Conservation (phyloP, 2,113 vertebrate genomes). For the Saccopteryx bilineata region DNA sequence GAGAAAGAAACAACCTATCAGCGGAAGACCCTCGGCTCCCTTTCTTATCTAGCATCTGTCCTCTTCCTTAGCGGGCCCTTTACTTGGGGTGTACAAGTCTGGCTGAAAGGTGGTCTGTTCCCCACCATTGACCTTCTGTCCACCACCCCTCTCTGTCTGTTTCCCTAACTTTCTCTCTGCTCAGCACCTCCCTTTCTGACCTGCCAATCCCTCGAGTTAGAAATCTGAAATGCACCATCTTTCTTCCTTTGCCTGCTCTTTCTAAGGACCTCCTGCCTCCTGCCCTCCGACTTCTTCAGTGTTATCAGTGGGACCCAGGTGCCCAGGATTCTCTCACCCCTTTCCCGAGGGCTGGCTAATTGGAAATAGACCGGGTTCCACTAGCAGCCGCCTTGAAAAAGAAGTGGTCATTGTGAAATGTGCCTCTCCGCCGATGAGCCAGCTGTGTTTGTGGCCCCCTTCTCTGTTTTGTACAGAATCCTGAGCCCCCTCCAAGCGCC, state of each 20-base stretch:
- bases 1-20: not conserved
- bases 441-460: conserved; percentile 53
- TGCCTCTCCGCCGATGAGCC: not conserved
- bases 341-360: not conserved
- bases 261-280: not conserved
- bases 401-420: conserved; percentile 65
- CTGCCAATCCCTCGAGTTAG: not conserved
- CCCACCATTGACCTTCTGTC: not conserved
- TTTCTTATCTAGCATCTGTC: not conserved
- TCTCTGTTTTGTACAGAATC: conserved; percentile 6
- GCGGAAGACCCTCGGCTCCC: not conserved
- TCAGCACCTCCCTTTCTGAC: not conserved
- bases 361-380: not conserved
- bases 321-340: not conserved
- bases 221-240: not conserved
- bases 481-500: not conserved
- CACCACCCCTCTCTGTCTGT: not conserved
- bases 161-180: not conserved
- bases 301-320: not conserved
- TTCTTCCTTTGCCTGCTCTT: not conserved
- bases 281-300: not conserved
- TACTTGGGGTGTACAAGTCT: not conserved
- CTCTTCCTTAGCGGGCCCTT: not conserved
- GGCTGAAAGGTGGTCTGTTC: not conserved
- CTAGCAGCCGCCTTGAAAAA: conserved; percentile 37